Evolutionary conservation across 2,888 invertebrate genomes (phyloP).

Genomic region (Andrena flavipes): DNA sequence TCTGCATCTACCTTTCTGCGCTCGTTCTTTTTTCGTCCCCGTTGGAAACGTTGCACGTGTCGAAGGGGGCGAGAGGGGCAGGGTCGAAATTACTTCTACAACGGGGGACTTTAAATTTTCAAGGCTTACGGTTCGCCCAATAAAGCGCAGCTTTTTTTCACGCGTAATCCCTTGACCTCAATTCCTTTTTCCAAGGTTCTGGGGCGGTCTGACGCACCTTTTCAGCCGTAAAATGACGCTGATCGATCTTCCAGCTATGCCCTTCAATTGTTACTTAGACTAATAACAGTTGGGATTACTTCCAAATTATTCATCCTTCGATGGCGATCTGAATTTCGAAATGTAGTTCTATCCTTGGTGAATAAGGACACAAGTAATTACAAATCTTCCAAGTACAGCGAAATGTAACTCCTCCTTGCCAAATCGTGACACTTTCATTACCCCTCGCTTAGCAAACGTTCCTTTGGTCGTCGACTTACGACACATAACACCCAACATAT

Average conservation of each 20-base stretch:
- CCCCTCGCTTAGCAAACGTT: no score
- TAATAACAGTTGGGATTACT: no score
- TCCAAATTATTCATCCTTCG: no score
- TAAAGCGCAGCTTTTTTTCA: conserved; percentile 34
- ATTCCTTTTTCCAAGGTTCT: conserved; percentile 35
- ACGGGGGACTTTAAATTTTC: conserved; percentile 35
- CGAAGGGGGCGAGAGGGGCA: background rate
- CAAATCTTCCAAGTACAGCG: no score
- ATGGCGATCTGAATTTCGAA: no score
- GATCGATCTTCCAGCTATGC: conserved; percentile 1
- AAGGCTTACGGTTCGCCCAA: conserved; percentile 32
- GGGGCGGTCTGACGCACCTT: background rate
- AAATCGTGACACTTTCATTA: no score
- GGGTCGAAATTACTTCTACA: conserved; percentile 34
- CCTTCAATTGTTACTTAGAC: no score
- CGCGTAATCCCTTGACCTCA: conserved; percentile 37
- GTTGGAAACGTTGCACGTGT: background rate
- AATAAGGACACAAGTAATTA: no score
- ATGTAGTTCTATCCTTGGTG: no score
- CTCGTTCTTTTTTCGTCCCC: background rate
- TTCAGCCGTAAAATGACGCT: conserved; percentile 28
- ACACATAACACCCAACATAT: no score
- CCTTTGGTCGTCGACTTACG: no score
- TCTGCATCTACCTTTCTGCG: background rate
- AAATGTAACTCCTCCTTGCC: no score